Evolutionary conservation across 2,113 vertebrate genomes (phyloP).

Genomic region (Spilogale gracilis): DNA sequence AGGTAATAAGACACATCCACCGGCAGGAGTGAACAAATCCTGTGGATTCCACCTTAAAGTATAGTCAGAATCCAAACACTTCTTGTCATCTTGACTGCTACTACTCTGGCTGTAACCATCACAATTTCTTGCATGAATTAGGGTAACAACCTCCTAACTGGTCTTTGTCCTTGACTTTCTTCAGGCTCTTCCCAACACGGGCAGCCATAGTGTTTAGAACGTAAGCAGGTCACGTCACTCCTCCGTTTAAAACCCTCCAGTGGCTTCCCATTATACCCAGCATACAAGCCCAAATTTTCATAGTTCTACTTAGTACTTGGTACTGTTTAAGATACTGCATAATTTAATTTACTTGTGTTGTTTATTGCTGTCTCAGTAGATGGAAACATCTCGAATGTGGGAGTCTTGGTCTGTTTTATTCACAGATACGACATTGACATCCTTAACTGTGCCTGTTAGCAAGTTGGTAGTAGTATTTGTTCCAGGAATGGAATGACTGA

Average conservation of each 20-base stretch:
- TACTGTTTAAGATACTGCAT: neutral
- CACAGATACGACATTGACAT: neutral
- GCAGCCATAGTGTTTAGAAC: neutral
- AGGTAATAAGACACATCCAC: no score
- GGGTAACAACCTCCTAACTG: neutral
- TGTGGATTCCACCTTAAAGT: no score
- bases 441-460: neutral
- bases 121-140: accelerated
- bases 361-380: neutral
- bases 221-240: neutral
- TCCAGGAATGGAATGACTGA: neutral
- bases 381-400: neutral
- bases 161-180: neutral
- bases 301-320: neutral
- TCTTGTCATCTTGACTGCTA: neutral
- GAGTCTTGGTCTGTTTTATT: neutral
- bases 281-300: neutral
- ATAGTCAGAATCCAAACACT: neutral
- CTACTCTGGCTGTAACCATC: neutral
- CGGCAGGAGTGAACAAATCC: neutral
- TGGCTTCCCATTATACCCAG: neutral
- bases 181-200: neutral
- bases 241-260: neutral
- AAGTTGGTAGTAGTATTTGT: neutral
- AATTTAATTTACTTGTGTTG: neutral